Conservation (phyloP, 2,113 vertebrate genomes). For the human (Homo sapiens) region GRCh38 chr18:48227501-48228000, state of each 20-base stretch:
- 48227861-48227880: not conserved
- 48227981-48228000: not conserved
- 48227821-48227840: not conserved
- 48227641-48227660: not conserved
- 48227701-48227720: not conserved
- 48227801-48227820: not conserved
- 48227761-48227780: not conserved
- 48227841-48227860: not conserved
- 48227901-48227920: not conserved
- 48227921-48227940: not conserved
- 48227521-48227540: not conserved
- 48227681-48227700: not conserved
- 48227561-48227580: no score
- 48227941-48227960: not conserved
- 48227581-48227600: not conserved
- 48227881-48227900: rapidly evolving
- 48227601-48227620: not conserved
- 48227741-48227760: not conserved
- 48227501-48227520: not conserved
- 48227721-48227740: not conserved
- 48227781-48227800: not conserved
- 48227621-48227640: not conserved
- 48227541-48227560: not conserved
- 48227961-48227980: not conserved
- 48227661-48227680: not conserved